phyloP scores from a whole-genome alignment of 2,113 vertebrate species.

The Bungarus multicinctus region DNA sequence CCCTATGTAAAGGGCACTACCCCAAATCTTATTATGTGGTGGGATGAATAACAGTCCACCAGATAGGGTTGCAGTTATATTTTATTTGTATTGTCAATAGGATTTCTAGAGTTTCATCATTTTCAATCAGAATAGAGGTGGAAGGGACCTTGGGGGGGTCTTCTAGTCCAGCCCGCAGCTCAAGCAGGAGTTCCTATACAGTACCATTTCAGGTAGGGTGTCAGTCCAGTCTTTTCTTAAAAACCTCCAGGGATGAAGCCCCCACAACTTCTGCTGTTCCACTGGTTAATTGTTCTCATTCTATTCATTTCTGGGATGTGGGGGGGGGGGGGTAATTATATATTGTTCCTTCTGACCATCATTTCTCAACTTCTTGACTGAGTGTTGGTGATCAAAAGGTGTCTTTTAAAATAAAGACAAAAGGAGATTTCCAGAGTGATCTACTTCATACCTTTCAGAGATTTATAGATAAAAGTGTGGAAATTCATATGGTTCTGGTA shows the following conservation, averaged over 20 bases:
- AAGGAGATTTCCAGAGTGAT: not conserved
- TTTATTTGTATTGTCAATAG: not conserved
- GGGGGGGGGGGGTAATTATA: not conserved
- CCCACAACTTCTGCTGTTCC: too few relatives aligned
- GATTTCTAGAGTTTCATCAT: not conserved
- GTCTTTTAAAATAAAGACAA: not conserved
- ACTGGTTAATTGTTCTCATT: not conserved
- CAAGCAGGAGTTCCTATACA: too few relatives aligned
- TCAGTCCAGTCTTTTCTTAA: too few relatives aligned
- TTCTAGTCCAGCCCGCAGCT: too few relatives aligned
- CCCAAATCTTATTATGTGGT: not conserved
- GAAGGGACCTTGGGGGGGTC: too few relatives aligned
- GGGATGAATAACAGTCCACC: not conserved
- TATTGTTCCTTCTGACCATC: not conserved
- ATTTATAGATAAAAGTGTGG: not conserved
- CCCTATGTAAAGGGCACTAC: not conserved
- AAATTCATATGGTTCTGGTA: not conserved
- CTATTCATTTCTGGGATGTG: not conserved
- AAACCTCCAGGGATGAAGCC: too few relatives aligned
- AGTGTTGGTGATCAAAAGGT: not conserved
- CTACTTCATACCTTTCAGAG: not conserved
- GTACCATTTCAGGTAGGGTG: too few relatives aligned
- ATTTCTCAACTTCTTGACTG: not conserved
- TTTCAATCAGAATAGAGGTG: not conserved
- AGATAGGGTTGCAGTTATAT: not conserved